Percentiles rank a stretch among this genome's conserved stretches.
phyloP scores from a whole-genome alignment of 2,797 vertebrate genomes.

The Coreius guichenoti region DNA sequence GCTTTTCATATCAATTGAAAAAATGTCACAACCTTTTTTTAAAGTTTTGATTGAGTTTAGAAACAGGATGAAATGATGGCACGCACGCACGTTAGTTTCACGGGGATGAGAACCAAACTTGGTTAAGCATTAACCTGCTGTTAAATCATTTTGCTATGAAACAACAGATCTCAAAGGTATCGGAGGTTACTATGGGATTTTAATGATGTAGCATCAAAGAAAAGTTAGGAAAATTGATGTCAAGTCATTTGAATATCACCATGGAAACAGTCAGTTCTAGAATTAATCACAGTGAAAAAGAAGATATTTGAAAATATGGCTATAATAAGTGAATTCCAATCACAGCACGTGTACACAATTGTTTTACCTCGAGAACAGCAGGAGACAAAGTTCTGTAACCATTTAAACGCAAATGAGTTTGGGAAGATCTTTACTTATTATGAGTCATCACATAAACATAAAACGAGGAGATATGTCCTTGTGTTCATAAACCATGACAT shows the following conservation, averaged over 20 bases:
- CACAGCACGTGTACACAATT: background rate
- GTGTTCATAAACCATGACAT: constrained; percentile 17
- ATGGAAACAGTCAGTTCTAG: constrained; percentile 21
- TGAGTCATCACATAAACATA: constrained; percentile 22
- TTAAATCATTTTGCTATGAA: constrained; percentile 8
- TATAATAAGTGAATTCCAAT: background rate
- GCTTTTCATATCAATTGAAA: background rate
- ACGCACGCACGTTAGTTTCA: background rate
- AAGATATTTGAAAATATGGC: constrained; percentile 2
- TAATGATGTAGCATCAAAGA: constrained; percentile 37
- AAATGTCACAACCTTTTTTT: background rate
- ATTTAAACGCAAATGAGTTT: constrained; percentile 31
- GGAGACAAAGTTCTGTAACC: constrained; percentile 23
- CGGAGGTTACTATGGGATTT: background rate
- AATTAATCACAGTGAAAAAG: constrained; percentile 10
- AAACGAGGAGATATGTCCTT: constrained; percentile 1
- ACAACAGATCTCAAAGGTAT: constrained; percentile 29
- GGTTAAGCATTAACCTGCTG: constrained; percentile 29
- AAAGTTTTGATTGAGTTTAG: background rate
- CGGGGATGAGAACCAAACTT: background rate
- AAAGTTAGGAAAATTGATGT: constrained; percentile 20
- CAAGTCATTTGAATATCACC: constrained; percentile 27
- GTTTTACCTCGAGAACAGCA: constrained; percentile 2
- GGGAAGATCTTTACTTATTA: constrained; percentile 35
- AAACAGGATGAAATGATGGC: background rate